phyloP scores from a whole-genome alignment of 2,113 vertebrate genomes.

The Fregata magnificens region DNA sequence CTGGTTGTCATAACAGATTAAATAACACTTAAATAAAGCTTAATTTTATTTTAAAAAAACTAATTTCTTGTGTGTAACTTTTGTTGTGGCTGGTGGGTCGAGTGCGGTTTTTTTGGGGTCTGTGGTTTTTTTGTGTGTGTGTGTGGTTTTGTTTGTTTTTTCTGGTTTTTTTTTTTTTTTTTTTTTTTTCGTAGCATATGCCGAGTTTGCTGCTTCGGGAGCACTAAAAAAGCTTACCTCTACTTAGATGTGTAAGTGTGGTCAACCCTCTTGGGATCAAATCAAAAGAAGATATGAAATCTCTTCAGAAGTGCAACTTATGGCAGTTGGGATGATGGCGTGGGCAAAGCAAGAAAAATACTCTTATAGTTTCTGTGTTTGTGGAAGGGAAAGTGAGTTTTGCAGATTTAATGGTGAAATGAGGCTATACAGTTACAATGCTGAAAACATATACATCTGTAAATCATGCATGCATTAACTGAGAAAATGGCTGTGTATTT shows the following conservation, averaged over 20 bases:
- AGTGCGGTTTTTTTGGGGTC: fast-evolving
- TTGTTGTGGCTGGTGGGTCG: background rate
- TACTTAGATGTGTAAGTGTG: background rate
- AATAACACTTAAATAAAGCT: background rate
- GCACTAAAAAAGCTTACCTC: background rate
- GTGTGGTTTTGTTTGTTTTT: too few relatives aligned
- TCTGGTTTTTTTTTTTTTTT: too few relatives aligned
- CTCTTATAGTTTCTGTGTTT: background rate
- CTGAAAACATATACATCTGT: background rate
- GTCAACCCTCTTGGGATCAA: background rate
- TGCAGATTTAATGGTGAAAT: background rate
- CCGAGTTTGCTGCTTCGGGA: background rate
- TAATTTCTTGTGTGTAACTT: background rate
- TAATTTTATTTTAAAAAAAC: background rate
- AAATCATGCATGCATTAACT: background rate
- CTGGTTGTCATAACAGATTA: background rate
- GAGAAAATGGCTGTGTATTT: background rate
- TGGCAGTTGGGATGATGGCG: background rate
- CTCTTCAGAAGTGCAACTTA: background rate
- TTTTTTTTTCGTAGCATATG: background rate
- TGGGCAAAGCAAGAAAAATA: background rate
- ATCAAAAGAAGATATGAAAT: background rate
- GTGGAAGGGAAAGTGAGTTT: background rate
- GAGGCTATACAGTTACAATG: background rate
- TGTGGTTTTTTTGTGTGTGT: background rate